Percentiles rank a stretch among this genome's conserved stretches.
Conservation (phyloP, 1,140 invertebrate species). For the Tribolium castaneum region DNA sequence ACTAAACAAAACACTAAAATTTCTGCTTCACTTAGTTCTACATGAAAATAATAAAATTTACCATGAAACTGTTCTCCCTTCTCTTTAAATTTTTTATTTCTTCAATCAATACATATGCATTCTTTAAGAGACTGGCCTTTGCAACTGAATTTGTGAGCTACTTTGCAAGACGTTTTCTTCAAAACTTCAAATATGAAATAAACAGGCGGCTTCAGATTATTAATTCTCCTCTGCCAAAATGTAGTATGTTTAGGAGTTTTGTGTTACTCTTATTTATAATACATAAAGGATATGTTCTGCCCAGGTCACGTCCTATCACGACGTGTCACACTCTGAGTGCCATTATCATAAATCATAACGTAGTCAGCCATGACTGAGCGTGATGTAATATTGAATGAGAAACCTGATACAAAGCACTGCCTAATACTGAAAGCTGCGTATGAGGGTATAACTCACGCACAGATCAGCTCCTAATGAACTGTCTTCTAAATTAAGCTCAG, state of each 20-base stretch:
- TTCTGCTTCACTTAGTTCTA: neutral
- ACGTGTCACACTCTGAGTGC: neutral
- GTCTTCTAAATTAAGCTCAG: neutral
- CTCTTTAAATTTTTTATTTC: neutral
- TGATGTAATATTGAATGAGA: neutral
- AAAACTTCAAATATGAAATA: too few relatives aligned
- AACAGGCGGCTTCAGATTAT: too few relatives aligned
- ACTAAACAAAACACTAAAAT: neutral
- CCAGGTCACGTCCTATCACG: neutral
- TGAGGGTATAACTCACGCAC: neutral
- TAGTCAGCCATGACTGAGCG: neutral
- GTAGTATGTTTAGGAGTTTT: neutral
- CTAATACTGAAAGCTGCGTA: neutral
- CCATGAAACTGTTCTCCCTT: neutral
- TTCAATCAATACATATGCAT: neutral
- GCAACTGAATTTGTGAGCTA: neutral
- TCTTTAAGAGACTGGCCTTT: neutral
- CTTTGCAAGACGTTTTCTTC: neutral
- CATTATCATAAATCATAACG: neutral
- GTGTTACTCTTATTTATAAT: neutral
- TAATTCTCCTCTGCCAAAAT: neutral
- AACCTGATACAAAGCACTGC: neutral
- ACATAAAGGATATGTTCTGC: neutral
- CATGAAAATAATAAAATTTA: conserved; percentile 2
- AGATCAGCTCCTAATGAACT: neutral